Evolutionary conservation across 2,797 vertebrate species (phyloP).

Genomic region (Ctenopoma multispine): DNA sequence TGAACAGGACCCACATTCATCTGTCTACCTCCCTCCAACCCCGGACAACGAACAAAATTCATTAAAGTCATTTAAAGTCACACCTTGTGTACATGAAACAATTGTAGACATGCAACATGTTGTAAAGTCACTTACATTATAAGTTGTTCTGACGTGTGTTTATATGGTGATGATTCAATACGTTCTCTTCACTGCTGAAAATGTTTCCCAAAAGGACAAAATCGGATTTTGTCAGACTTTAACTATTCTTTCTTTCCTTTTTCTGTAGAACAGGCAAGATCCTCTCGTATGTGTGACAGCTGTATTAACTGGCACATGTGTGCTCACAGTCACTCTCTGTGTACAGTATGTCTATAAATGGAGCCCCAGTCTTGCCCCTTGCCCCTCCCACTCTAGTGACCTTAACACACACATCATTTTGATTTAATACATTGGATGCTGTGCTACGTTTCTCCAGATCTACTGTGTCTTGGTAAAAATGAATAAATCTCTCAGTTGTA

Average conservation of each 20-base stretch:
- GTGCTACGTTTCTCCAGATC: neutral
- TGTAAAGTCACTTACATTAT: conserved; percentile 43
- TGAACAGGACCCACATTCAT: neutral
- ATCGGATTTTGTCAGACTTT: neutral
- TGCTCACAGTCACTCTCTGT: conserved; percentile 39
- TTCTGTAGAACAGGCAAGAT: neutral
- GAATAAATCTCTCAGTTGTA: neutral
- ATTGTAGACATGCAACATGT: neutral
- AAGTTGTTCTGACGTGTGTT: neutral
- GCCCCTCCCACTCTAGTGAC: conserved; percentile 10
- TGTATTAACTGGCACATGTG: conserved; percentile 40
- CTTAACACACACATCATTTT: conserved; percentile 8
- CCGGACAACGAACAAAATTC: neutral
- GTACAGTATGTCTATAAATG: conserved; percentile 65
- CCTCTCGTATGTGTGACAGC: conserved; percentile 10
- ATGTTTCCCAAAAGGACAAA: neutral
- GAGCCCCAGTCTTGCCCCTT: conserved; percentile 33
- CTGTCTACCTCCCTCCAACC: neutral
- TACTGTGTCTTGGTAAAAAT: conserved; percentile 4
- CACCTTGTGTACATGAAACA: neutral
- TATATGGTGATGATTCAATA: neutral
- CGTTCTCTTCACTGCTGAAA: neutral
- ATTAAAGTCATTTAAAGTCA: neutral
- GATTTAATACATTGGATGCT: neutral
- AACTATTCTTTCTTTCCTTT: neutral